Base-by-base conservation (phyloP, 1,140 invertebrate genomes). In the Coenobita brevimanus region DNA sequence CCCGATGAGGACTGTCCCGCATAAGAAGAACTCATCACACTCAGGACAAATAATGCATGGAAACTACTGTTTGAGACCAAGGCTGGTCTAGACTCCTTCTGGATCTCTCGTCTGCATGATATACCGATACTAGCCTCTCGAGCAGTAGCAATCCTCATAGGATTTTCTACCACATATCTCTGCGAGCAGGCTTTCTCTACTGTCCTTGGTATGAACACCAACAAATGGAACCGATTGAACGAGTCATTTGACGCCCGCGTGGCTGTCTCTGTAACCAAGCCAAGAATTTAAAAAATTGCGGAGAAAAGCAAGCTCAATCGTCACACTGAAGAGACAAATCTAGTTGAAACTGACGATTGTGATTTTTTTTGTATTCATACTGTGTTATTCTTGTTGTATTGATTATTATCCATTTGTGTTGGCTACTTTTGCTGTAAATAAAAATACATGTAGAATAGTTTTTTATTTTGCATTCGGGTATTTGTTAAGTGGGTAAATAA, bases 161-260 rank as follows among this genome's bases (percentile, higher is more conserved):
- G 76, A 79, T 79, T 79, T 79, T 79, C 76, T 79, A 79, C 76
- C 76, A 79, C 76, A 6, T 79, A 79, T 79, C 36, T 79, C 76
- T 79, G 76, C 43, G 76, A 79, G 76, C 76, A 79, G 24, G 41
- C 76, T 46, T 79, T 79, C 76, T 79, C 76, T 79, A 79, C 46
- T 79, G 41, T 79, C 76, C 41, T 79, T 79, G 76, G 43, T 46
- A 79, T 79, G 76, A 79, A 79, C 38, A 79, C 41, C 36, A 43
- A 79, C 3, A 79, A 46, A 46, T 46, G 6, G 3, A 79, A 79
- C 76, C 3, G 41, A 41, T 41, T 79, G 21, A 79, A 79, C 76
- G 76, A 46, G 71, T 75, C 71, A 30, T 75, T 36, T 75, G 71
- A 75, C 27, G 71, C 71, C 71, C 71, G 71, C 21, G 76, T 46